Base-by-base conservation (phyloP, 2,888 invertebrate genomes). In the Microctonus hyperodae region DNA sequence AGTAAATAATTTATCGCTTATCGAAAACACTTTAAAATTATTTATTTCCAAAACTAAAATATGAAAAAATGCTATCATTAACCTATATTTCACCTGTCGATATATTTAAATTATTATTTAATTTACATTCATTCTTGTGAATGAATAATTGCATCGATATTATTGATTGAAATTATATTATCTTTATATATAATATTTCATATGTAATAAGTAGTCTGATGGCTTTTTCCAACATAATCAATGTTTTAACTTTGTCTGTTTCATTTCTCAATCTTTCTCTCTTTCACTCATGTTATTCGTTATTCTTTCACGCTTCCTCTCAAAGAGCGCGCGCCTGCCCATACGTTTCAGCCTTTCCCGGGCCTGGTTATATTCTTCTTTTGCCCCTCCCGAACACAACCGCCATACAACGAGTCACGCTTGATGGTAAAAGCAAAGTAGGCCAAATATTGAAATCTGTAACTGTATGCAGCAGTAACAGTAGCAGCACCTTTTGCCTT, bases 181-280 rank as follows among this genome's bases (percentile, higher is more conserved):
- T 5, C 7, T 28, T 5, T 7, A 28, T 28, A 28, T 28, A 5
- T 28, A 28, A 5, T 28, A 53, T 58, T 56, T 40, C 51, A 22
- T 25, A 2, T 53, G 53, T 51, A 37, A 37, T 58, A 28, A 28
- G 7, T 7, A 62, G 68, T 64, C 16, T 7, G 16, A 28, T 5
- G 7, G 59, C 71, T 6, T 44, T 64, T 70, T 74, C 69, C 70
- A 71, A 69, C 69, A 73, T 75, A 76, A 78, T 76, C 76, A 74
- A 77, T 76, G 75, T 75, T 75, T 76, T 69, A 74, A 65, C 55
- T 73, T 64, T 64, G 65, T 58, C 70, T 57, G 7, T 28, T 28
- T 28, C 28, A 28, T 53, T 33, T 55, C 40, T 22, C 9, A n/a
- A 6, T 16, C 48, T 48, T 10, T 40, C 28, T 20, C 37, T 10